Evolutionary conservation across 2,888 invertebrate species (phyloP).

Genomic region (Agonopterix alstromeriana): DNA sequence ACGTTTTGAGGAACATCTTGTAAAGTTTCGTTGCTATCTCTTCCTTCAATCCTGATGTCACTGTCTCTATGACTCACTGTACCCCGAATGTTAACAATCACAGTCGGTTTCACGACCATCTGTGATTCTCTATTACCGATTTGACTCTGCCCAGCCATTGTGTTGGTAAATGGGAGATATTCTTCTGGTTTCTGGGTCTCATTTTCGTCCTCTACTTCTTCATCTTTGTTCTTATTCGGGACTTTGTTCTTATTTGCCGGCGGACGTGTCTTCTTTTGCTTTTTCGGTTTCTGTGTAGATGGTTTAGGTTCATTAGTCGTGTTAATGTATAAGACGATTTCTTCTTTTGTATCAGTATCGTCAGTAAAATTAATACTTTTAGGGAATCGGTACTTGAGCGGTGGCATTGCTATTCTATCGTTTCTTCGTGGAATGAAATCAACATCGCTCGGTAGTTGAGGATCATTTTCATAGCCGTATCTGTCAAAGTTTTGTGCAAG

Average conservation of each 20-base stretch:
- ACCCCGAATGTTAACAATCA: slow-evolving; percentile 64
- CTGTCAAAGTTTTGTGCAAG: slow-evolving; percentile 43
- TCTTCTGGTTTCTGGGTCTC: slow-evolving; percentile 19
- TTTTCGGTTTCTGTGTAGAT: slow-evolving; percentile 44
- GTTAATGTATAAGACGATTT: slow-evolving; percentile 47
- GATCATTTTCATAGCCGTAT: slow-evolving; percentile 45
- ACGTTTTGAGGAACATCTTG: slow-evolving; percentile 44
- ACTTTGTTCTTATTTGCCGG: slow-evolving; percentile 28
- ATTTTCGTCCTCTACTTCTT: slow-evolving; percentile 20
- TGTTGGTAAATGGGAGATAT: slow-evolving; percentile 37
- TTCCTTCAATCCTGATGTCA: slow-evolving; percentile 50
- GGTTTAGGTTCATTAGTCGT: slow-evolving; percentile 32
- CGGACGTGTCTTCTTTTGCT: slow-evolving; percentile 25
- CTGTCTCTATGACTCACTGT: slow-evolving; percentile 55
- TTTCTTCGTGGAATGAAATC: slow-evolving; percentile 60
- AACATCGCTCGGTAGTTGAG: slow-evolving; percentile 43
- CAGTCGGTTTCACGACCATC: slow-evolving; percentile 65
- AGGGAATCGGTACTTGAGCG: slow-evolving; percentile 55
- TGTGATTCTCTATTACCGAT: slow-evolving; percentile 66
- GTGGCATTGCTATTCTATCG: slow-evolving; percentile 61
- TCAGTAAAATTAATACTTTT: slow-evolving; percentile 39
- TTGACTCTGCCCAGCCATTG: slow-evolving; percentile 63
- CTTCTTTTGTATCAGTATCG: slow-evolving; percentile 34
- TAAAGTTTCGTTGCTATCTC: slow-evolving; percentile 26
- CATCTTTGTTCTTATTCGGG: slow-evolving; percentile 23